These are phyloP conservation scores for Glaucidium brasilianum DNA, from an alignment of 2,113 vertebrate species.

Conservation along the genomic window DNA sequence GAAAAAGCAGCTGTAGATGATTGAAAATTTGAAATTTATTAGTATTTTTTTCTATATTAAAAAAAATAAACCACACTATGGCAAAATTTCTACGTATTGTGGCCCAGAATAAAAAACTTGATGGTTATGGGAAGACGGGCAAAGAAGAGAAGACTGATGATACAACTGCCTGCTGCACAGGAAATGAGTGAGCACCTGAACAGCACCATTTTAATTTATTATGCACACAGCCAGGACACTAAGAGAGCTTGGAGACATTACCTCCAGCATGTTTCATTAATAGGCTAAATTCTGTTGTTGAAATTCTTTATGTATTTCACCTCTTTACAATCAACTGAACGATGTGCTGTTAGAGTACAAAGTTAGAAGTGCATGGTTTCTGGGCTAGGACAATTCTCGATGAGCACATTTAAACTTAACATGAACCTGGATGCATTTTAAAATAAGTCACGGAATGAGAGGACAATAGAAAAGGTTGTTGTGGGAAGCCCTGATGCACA, in stretches of 20 bases:
- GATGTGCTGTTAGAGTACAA: neutral
- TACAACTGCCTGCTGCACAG: neutral
- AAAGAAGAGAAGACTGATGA: slow-evolving; percentile 16
- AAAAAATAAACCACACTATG: neutral
- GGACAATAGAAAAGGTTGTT: neutral
- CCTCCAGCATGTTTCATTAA: slow-evolving; percentile 31
- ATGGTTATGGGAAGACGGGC: neutral
- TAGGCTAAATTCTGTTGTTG: slow-evolving; percentile 16
- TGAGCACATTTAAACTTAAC: neutral
- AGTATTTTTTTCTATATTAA: neutral
- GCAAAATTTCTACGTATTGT: neutral
- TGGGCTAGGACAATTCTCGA: neutral
- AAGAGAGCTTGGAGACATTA: neutral
- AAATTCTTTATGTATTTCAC: slow-evolving; percentile 28
- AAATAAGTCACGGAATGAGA: neutral
- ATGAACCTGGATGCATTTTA: neutral
- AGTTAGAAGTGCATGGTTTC: neutral
- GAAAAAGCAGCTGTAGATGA: neutral
- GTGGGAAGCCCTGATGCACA: neutral
- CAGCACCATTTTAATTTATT: neutral
- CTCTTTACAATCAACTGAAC: slow-evolving; percentile 24
- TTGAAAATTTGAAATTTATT: neutral
- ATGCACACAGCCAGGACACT: neutral
- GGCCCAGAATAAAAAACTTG: neutral
- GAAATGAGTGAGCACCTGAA: slow-evolving; percentile 6